Conservation (phyloP, 2,113 vertebrate genomes). For the Rhinoderma darwinii region DNA sequence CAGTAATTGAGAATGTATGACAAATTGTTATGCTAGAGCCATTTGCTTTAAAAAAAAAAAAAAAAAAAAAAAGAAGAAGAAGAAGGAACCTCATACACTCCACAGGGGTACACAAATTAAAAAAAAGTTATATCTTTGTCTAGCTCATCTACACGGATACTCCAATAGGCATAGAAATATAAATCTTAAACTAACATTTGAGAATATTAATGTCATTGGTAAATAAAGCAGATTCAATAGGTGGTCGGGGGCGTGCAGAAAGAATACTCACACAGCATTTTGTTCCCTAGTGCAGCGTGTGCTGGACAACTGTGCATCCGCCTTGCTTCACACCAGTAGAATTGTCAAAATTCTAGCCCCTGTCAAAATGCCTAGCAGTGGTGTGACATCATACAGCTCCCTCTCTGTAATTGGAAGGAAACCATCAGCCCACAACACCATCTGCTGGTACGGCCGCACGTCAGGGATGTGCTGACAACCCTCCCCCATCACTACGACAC, state of each 20-base stretch:
- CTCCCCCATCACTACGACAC: not conserved
- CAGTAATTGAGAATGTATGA: too few relatives aligned
- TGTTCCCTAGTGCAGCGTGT: slow-evolving; percentile 7
- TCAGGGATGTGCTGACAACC: slow-evolving; percentile 59
- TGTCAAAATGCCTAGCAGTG: slow-evolving; percentile 62
- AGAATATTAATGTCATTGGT: too few relatives aligned
- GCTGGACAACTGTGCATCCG: not conserved
- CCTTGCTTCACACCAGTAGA: slow-evolving; percentile 62
- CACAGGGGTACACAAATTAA: too few relatives aligned
- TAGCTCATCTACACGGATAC: too few relatives aligned
- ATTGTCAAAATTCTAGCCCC: slow-evolving; percentile 74
- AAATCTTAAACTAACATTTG: too few relatives aligned
- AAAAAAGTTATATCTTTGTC: too few relatives aligned
- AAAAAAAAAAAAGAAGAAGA: too few relatives aligned
- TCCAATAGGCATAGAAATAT: too few relatives aligned
- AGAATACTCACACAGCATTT: slow-evolving; percentile 66
- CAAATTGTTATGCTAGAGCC: too few relatives aligned
- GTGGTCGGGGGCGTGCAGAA: not conserved
- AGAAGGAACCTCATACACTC: too few relatives aligned
- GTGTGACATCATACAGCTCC: slow-evolving; percentile 68
- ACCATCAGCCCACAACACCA: slow-evolving; percentile 81
- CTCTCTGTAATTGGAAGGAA: slow-evolving; percentile 66
- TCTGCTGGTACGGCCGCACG: slow-evolving; percentile 72
- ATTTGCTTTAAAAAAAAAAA: too few relatives aligned
- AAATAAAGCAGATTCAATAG: too few relatives aligned